Evolutionary conservation across 2,888 invertebrate genomes (phyloP), one percentile per base, ranked within the genome.

Genomic region (Argyresthia goedartella): DNA sequence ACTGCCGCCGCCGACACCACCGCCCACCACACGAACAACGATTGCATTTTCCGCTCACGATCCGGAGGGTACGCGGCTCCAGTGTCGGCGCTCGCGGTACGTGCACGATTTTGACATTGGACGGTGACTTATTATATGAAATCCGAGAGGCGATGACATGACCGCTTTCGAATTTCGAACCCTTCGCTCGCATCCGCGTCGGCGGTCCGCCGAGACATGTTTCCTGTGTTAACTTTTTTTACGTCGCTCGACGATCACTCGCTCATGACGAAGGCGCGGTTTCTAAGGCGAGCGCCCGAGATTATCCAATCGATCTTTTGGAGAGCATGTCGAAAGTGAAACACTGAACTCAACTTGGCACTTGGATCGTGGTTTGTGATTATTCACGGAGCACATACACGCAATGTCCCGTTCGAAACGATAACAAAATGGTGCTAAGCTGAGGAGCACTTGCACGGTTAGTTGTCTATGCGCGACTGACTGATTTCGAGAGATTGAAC

Each of bases 81-180:
- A 52, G 57, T 53, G 16, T 76, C 78, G 79, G 80, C 81, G 82
- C 81, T 76, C 77, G 79, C 82, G 81, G 79, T 73, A 75, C 73
- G 74, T 75, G 76, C 81, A 81, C 82, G 76, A 76, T 82, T 84
- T 85, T 84, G 85, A 85, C 85, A 84, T 85, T 81, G 84, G 84
- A 84, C 82, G 81, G 81, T 81, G 84, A 84, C 84, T 85, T 82
- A n/a, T n/a, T n/a, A 84, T 76, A 77, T 78, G 76, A 80, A 82
- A 82, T 85, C 79, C 82, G 84, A 82, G 77, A 78, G 79, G 81
- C 84, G 84, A 82, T 82, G 82, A 85, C 85, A 84, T 84, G 85
- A 84, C 81, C 86, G 85, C 86, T 84, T 86, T 86, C 85, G 84
- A 86, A 86, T 86, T 86, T 85, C 84, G 80, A 85, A 85, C 81